Evolutionary conservation across 2,888 invertebrate species (phyloP).

Genomic region (Apomyelois bistriatella): DNA sequence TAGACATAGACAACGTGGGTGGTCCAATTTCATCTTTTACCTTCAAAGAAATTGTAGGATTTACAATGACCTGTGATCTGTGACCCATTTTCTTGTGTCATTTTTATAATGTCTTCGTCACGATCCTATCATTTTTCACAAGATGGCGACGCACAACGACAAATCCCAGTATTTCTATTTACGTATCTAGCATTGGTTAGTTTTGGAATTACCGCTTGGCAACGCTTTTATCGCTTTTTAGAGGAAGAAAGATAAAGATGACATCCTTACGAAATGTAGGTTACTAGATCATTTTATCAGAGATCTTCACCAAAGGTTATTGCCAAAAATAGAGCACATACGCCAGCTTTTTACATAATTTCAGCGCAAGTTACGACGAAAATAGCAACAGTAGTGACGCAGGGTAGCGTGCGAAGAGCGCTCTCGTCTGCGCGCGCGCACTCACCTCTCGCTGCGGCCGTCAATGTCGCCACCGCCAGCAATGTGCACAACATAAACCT

Average conservation of each 20-base stretch:
- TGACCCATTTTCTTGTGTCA: constrained; percentile 61
- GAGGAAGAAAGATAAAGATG: constrained; percentile 26
- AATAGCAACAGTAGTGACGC: constrained; percentile 74
- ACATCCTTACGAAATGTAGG: constrained; percentile 41
- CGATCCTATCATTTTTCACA: constrained; percentile 79
- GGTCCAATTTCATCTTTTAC: constrained; percentile 17
- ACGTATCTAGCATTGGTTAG: constrained; percentile 63
- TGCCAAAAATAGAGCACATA: constrained; percentile 74
- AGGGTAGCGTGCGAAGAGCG: constrained; percentile 44
- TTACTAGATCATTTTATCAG: constrained; percentile 61
- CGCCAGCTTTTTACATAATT: constrained; percentile 80
- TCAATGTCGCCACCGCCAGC: constrained; percentile 65
- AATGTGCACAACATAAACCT: constrained; percentile 74
- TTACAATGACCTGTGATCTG: constrained; percentile 26
- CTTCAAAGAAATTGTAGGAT: neutral
- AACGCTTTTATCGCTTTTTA: constrained; percentile 20
- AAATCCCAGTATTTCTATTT: constrained; percentile 79
- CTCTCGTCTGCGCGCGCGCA: constrained; percentile 30
- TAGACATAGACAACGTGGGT: neutral
- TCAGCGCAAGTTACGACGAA: constrained; percentile 77
- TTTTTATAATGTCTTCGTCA: constrained; percentile 66
- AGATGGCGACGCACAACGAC: constrained; percentile 77
- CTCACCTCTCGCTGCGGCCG: constrained; percentile 72
- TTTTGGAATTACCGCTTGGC: constrained; percentile 37
- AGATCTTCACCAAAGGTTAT: constrained; percentile 69